These are phyloP conservation scores for Cantharis lateralis DNA, from an alignment of 2,888 invertebrate species.

Conservation along the genomic window DNA sequence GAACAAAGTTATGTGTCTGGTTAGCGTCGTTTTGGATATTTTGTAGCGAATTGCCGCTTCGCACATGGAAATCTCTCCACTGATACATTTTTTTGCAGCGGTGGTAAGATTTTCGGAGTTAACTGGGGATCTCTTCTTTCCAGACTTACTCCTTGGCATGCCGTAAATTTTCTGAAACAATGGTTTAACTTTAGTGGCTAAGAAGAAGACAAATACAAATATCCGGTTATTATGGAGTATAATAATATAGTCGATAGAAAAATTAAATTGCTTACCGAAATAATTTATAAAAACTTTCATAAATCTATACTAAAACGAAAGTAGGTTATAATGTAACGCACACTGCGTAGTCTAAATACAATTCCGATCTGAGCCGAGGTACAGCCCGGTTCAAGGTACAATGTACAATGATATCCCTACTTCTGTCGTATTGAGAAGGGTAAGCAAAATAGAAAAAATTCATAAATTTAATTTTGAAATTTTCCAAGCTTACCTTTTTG, in stretches of 20 bases:
- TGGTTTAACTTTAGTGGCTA: not conserved
- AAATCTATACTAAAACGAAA: not conserved
- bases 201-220: too few species aligned
- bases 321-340: too few species aligned
- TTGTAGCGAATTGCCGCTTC: not conserved
- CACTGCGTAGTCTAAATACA: not conserved
- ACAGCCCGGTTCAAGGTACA: not conserved
- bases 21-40: not conserved
- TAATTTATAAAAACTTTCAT: not conserved
- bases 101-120: not conserved
- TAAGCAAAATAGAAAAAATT: too few species aligned
- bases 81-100: not conserved
- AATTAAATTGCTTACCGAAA: not conserved
- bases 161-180: not conserved
- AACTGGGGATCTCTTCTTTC: not conserved
- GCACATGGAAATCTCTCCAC: not conserved
- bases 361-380: not conserved
- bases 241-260: too few species aligned
- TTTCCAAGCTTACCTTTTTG: too few species aligned
- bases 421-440: too few species aligned
- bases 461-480: too few species aligned
- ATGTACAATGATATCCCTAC: too few species aligned
- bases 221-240: too few species aligned
- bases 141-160: not conserved
- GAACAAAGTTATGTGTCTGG: not conserved